A percentile compares a stretch with the other conserved stretches of the same genome.
Conservation (phyloP, 2,113 vertebrate genomes). For the Microtus ochrogaster region DNA sequence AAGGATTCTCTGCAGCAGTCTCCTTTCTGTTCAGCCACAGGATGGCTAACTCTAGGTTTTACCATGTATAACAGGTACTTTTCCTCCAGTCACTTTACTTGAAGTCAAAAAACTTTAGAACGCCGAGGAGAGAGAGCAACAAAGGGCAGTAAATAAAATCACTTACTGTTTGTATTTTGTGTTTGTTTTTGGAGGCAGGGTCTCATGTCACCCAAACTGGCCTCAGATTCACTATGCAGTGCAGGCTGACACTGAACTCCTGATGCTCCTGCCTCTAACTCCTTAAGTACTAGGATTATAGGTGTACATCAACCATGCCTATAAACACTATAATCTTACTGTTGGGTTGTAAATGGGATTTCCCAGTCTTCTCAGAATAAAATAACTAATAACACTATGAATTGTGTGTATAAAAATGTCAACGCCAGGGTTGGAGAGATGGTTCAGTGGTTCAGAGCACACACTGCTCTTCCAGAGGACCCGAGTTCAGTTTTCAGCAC, state of each 20-base stretch:
- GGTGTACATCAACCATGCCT: not conserved
- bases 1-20: not conserved
- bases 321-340: not conserved
- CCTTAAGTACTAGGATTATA: not conserved
- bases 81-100: not conserved
- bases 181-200: not conserved
- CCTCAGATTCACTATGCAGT: not conserved
- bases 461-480: not conserved
- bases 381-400: not conserved
- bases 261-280: not conserved
- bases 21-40: not conserved
- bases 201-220: not conserved
- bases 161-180: not conserved
- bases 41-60: not conserved
- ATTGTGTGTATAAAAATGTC: not conserved
- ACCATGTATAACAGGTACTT: not conserved
- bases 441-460: not conserved
- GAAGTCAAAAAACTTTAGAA: slow-evolving; percentile 33
- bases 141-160: slow-evolving; percentile 37
- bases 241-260: not conserved
- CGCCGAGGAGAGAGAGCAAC: not conserved
- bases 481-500: not conserved
- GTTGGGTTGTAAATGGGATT: not conserved
- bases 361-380: slow-evolving; percentile 18
- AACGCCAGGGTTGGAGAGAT: not conserved